These are phyloP conservation scores for Mugil cephalus DNA, from an alignment of 2,113 vertebrate species.

Conservation along the genomic window DNA sequence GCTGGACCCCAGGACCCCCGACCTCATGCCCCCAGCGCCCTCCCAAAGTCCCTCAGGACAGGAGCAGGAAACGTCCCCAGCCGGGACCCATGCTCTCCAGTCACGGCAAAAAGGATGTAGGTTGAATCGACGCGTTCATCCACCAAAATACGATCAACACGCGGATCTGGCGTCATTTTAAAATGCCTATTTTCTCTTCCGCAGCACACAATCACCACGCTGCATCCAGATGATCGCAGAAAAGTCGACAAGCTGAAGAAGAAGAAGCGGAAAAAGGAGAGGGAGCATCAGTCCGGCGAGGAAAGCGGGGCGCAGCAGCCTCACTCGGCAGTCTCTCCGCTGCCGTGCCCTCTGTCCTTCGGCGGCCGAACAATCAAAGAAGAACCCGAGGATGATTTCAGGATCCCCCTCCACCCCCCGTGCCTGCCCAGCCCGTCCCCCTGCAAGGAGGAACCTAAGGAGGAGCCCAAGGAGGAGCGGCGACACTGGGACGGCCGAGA, in stretches of 20 bases:
- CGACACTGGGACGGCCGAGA: conserved; percentile 67
- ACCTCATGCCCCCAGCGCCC: conserved; percentile 80
- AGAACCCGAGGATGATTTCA: conserved; percentile 86
- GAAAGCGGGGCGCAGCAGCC: conserved; percentile 42
- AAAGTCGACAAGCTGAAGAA: conserved; percentile 93
- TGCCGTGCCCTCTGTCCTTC: conserved; percentile 60
- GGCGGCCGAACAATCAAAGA: conserved; percentile 86
- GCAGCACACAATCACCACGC: conserved; percentile 65
- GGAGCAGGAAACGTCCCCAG: conserved; percentile 80
- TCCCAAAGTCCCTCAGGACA: conserved; percentile 79
- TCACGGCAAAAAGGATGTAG: conserved; percentile 72
- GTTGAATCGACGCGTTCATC: not conserved
- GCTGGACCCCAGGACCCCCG: conserved; percentile 87
- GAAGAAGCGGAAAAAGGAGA: conserved; percentile 88
- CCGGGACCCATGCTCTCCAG: conserved; percentile 54
- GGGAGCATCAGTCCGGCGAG: conserved; percentile 81
- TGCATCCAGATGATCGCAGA: conserved; percentile 81
- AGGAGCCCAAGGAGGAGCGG: conserved; percentile 65
- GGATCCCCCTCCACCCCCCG: conserved; percentile 73
- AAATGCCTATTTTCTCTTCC: not conserved
- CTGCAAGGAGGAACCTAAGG: conserved; percentile 78
- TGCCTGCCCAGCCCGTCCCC: conserved; percentile 27
- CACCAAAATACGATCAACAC: not conserved
- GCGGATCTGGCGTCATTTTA: not conserved
- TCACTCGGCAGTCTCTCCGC: conserved; percentile 22